Conservation (phyloP, 2,888 invertebrate genomes). For the Mythimna ferrago region DNA sequence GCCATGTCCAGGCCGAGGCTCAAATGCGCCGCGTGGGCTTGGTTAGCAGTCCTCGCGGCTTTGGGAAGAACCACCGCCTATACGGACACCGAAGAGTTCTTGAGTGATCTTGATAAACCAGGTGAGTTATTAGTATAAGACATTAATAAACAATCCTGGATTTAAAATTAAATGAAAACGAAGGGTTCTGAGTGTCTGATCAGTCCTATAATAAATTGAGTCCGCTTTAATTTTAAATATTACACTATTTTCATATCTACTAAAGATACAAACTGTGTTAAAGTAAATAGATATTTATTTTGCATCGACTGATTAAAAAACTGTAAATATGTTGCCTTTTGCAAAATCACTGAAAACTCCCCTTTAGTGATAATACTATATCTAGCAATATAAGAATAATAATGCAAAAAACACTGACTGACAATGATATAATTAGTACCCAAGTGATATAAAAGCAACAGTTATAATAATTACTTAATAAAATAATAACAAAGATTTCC, state of each 20-base stretch:
- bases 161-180: too few relatives aligned
- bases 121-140: conserved; percentile 79
- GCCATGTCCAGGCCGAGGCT: conserved; percentile 66
- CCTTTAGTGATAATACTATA: not conserved
- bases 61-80: conserved; percentile 86
- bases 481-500: not conserved
- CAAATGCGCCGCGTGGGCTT: conserved; percentile 82
- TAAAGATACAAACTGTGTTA: too few relatives aligned
- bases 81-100: conserved; percentile 90
- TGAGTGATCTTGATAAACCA: conserved; percentile 92
- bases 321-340: too few relatives aligned
- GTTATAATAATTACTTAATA: not conserved
- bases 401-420: not conserved
- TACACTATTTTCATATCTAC: too few relatives aligned
- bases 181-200: too few relatives aligned
- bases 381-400: not conserved
- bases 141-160: not conserved
- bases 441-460: not conserved
- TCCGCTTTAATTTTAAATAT: too few relatives aligned
- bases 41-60: conserved; percentile 86
- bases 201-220: too few relatives aligned
- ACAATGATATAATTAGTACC: not conserved
- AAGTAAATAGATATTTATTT: too few relatives aligned
- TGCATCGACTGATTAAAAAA: too few relatives aligned
- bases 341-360: not conserved